Base-by-base conservation (phyloP, 2,888 invertebrate species). In the Agrotis segetum region DNA sequence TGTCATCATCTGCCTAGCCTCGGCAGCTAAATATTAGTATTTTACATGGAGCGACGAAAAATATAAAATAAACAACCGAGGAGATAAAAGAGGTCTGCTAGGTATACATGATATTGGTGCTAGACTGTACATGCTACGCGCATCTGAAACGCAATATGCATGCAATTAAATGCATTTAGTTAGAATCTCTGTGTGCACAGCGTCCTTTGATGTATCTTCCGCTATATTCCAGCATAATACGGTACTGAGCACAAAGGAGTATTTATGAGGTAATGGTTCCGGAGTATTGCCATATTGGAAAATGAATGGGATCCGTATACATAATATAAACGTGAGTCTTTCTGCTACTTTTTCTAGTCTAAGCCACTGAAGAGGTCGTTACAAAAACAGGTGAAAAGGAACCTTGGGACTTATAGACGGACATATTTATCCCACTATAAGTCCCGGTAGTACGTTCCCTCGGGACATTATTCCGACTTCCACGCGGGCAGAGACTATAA, bases 121-220 rank as follows among this genome's bases (percentile, higher is more conserved):
- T 40, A 1, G 40, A 40, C 1, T 40, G 40, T 49, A 17, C 29
- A 21, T 19, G n/a, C 6, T 46, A 3, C 24, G 34, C 13, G 11
- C 52, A 52, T 58, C 52, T 47, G 24, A 44, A 50, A 21, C 44
- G 49, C 67, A 69, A 65, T 55, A 78, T 55, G 69, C 63, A 52
- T 13, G 66, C 77, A 67, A 81, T 81, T 69, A 74, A 79, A 66
- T 66, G 46, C 69, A 62, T 64, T 60, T 66, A 73, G n/a, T 47
- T 13, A 52, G 76, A 56, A 76, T 52, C 52, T 40, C 63, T 63
- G 47, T 69, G 34, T 55, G 81, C 55, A 11, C 29, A 66, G 4
- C 6, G 13, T 55, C 29, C 78, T 78, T 80, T 80, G 75, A 80
- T 60, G 69, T 69, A 46, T 55, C 59, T 78, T 69, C 69, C 21